A percentile compares a stretch with the other conserved stretches of the same genome.
Conservation (phyloP, 2,888 invertebrate species). For the Phyllotreta striolata region DNA sequence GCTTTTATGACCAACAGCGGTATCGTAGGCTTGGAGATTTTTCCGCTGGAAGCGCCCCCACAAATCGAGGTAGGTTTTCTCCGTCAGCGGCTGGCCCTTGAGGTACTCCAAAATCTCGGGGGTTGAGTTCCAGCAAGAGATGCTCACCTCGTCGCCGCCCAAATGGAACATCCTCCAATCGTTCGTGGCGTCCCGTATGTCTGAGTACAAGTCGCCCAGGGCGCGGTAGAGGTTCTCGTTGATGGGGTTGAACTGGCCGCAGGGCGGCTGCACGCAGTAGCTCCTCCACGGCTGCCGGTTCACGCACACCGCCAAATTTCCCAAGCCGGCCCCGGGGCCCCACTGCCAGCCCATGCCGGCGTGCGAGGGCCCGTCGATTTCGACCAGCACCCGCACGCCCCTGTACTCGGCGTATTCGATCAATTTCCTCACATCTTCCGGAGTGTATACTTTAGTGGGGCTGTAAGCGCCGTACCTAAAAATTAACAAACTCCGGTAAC, state of each 20-base stretch:
- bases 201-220: constrained; percentile 73
- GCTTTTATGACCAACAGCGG: constrained; percentile 56
- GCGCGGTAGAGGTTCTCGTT: constrained; percentile 75
- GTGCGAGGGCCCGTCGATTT: constrained; percentile 90
- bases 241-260: constrained; percentile 83
- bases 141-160: constrained; percentile 82
- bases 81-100: constrained; percentile 65
- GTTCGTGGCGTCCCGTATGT: constrained; percentile 69
- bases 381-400: constrained; percentile 86
- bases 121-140: constrained; percentile 80
- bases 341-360: constrained; percentile 88
- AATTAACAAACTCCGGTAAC: too few species aligned
- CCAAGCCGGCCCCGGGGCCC: constrained; percentile 70
- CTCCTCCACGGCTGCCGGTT: constrained; percentile 75
- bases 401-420: constrained; percentile 79
- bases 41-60: constrained; percentile 78
- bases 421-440: constrained; percentile 71
- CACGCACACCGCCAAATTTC: constrained; percentile 72
- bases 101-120: constrained; percentile 73
- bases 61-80: constrained; percentile 72
- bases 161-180: constrained; percentile 74
- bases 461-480: constrained; percentile 81
- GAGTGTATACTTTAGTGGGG: constrained; percentile 71
- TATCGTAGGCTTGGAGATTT: constrained; percentile 53
- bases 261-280: constrained; percentile 82